Percentiles rank a stretch among this genome's conserved stretches.
phyloP scores from a whole-genome alignment of 2,113 vertebrate species.

The Boulengeromyrus knoepffleri region DNA sequence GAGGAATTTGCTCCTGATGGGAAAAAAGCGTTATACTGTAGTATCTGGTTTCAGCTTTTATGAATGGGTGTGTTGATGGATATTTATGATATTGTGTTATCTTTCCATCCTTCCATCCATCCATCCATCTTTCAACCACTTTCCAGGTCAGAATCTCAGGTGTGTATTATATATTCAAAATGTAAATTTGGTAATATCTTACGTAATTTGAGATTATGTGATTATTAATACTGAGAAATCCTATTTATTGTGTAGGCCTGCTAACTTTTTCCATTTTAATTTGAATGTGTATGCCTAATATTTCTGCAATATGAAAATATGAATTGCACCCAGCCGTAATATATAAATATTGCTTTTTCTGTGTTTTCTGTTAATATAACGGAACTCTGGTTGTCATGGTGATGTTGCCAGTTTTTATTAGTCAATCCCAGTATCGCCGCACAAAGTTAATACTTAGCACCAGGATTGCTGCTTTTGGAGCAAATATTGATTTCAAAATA shows the following conservation, averaged over 20 bases:
- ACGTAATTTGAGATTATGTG: background rate
- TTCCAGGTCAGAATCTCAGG: background rate
- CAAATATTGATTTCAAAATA: constrained; percentile 15
- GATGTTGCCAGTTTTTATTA: background rate
- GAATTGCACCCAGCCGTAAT: background rate
- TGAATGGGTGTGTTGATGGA: background rate
- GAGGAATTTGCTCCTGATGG: background rate
- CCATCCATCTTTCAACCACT: background rate
- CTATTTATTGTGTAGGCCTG: background rate
- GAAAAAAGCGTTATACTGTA: background rate
- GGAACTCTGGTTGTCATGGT: constrained; percentile 3
- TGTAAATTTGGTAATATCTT: background rate
- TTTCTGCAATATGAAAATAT: background rate
- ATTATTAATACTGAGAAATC: background rate
- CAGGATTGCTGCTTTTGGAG: background rate
- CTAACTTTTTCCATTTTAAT: background rate
- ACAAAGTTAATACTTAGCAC: constrained; percentile 6
- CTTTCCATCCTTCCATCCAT: background rate
- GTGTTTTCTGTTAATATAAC: background rate
- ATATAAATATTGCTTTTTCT: background rate
- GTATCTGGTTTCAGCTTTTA: background rate
- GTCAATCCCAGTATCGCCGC: background rate
- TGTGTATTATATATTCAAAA: background rate
- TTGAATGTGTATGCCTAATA: background rate
- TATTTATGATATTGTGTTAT: background rate